A percentile compares a stretch with the other conserved stretches of the same genome.
These are phyloP conservation scores for Manacus vitellinus DNA, from an alignment of 2,113 vertebrate species.

Conservation along the genomic window DNA sequence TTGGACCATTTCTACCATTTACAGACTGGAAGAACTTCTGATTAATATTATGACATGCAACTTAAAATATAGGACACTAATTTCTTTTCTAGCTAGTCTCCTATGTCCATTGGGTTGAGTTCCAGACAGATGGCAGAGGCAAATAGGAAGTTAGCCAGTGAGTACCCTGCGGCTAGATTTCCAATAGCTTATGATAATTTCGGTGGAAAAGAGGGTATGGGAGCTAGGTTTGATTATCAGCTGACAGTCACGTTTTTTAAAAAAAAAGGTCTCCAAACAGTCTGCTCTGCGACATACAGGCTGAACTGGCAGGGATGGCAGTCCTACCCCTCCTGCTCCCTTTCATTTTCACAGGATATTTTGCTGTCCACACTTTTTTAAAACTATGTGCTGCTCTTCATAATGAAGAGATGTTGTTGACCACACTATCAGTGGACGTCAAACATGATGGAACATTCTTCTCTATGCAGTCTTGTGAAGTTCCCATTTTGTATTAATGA, in stretches of 20 bases:
- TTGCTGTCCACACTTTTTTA: neutral
- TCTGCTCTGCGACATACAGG: neutral
- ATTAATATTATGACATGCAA: neutral
- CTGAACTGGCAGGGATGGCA: neutral
- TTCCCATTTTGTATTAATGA: neutral
- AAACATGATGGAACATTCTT: neutral
- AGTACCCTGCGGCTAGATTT: constrained; percentile 8
- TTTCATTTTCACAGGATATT: neutral
- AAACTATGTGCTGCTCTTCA: neutral
- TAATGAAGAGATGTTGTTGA: neutral
- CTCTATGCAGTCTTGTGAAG: neutral
- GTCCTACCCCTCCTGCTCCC: neutral
- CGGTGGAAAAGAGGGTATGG: neutral
- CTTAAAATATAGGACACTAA: neutral
- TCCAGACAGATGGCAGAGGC: constrained; percentile 57
- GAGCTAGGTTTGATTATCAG: neutral
- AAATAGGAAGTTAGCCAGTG: constrained; percentile 31
- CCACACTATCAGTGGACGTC: neutral
- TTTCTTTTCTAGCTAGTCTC: constrained; percentile 19
- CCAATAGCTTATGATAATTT: constrained; percentile 41
- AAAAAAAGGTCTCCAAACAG: neutral
- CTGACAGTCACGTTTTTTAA: neutral
- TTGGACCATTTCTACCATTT: neutral
- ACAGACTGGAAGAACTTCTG: neutral
- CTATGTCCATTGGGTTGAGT: neutral